Conservation (phyloP, 2,888 invertebrate genomes). For the Zelleria hepariella region DNA sequence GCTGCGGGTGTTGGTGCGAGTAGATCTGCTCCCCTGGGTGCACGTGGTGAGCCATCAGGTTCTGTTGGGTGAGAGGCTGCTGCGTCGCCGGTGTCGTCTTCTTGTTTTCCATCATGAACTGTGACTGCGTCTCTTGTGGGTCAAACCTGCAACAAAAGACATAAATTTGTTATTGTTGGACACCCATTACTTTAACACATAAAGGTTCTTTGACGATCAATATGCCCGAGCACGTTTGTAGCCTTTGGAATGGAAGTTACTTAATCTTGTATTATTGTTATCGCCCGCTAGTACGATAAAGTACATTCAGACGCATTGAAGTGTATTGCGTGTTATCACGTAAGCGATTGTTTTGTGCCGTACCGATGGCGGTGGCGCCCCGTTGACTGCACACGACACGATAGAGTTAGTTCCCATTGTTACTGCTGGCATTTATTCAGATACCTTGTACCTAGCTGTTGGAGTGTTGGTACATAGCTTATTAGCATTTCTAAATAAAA, state of each 20-base stretch:
- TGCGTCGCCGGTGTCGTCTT: constrained; percentile 66
- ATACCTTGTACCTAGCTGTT: background rate
- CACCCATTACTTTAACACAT: background rate
- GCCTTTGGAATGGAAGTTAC: constrained; percentile 18
- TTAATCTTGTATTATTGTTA: constrained; percentile 38
- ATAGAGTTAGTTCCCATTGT: background rate
- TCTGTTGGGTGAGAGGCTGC: constrained; percentile 67
- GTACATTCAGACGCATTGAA: constrained; percentile 8
- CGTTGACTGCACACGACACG: background rate
- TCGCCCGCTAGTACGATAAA: constrained; percentile 35
- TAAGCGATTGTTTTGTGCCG: constrained; percentile 15
- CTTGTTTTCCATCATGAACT: constrained; percentile 78
- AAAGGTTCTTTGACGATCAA: constrained; percentile 3
- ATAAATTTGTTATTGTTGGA: too few species aligned
- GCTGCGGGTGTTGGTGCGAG: constrained; percentile 59
- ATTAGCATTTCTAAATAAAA: too few species aligned
- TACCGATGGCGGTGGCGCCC: background rate
- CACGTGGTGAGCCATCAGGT: constrained; percentile 61
- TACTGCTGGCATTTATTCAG: background rate
- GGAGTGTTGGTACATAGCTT: too few species aligned
- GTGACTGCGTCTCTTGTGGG: constrained; percentile 75
- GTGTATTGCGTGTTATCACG: constrained; percentile 26
- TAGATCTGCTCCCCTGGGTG: constrained; percentile 61
- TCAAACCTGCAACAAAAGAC: constrained; percentile 75
- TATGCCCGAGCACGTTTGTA: constrained; percentile 17